Percentiles rank a stretch among this genome's conserved stretches.
phyloP scores from a whole-genome alignment of 2,113 vertebrate genomes.

The Dasypus novemcinctus region DNA sequence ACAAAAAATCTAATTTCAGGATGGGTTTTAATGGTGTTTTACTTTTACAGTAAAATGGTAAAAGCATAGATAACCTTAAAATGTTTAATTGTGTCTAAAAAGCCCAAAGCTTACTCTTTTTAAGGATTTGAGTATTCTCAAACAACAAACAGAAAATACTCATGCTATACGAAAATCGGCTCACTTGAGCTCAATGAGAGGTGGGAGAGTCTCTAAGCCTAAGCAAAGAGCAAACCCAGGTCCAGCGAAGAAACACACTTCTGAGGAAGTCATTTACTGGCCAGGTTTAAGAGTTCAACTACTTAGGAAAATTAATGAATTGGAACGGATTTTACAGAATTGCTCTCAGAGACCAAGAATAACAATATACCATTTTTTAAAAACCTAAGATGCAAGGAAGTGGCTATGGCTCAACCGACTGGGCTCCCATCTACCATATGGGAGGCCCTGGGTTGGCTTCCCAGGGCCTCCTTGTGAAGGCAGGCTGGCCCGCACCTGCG shows the following conservation, averaged over 20 bases:
- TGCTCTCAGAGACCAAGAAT: conserved; percentile 12
- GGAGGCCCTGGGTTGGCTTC: no score
- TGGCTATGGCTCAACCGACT: no score
- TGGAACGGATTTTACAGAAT: background rate
- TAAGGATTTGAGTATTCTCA: background rate
- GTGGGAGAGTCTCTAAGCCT: background rate
- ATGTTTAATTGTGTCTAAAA: background rate
- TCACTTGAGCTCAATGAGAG: background rate
- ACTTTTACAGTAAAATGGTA: background rate
- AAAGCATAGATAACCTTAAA: background rate
- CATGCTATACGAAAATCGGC: background rate
- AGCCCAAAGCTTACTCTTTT: background rate
- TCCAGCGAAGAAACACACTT: background rate
- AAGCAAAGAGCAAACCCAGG: background rate
- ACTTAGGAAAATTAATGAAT: background rate
- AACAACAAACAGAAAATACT: conserved; percentile 14
- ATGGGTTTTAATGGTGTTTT: background rate
- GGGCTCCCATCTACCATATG: no score
- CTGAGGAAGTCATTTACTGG: background rate
- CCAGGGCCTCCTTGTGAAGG: no score
- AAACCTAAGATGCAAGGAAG: background rate
- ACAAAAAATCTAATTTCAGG: background rate
- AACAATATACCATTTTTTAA: background rate
- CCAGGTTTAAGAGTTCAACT: conserved; percentile 26
- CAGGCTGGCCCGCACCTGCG: no score